A percentile compares a stretch with the other conserved stretches of the same genome.
phyloP scores from a whole-genome alignment of 2,113 vertebrate genomes.

The Cavia aperea region DNA sequence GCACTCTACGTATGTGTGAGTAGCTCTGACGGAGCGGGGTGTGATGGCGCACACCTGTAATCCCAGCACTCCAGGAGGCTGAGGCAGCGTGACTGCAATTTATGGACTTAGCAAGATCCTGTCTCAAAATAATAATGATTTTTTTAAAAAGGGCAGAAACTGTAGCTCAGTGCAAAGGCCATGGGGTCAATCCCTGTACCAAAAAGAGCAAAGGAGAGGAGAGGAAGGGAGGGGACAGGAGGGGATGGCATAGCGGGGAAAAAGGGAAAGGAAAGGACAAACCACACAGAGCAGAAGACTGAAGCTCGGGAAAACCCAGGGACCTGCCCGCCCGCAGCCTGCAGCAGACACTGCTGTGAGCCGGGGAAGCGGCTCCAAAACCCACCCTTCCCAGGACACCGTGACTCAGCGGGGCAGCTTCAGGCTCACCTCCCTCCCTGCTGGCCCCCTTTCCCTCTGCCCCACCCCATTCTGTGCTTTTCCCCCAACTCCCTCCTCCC shows the following conservation, averaged over 20 bases:
- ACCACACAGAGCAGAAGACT: background rate
- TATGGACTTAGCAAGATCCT: background rate
- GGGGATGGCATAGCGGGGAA: no score
- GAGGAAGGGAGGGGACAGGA: no score
- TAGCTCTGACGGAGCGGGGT: background rate
- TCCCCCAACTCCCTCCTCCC: background rate
- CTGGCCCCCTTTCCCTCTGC: background rate
- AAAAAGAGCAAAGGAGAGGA: background rate
- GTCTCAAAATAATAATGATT: background rate
- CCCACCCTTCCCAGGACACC: background rate
- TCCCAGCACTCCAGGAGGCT: background rate
- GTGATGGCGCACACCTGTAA: rapidly evolving
- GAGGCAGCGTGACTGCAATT: background rate
- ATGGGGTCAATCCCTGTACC: background rate
- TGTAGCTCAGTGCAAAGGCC: background rate
- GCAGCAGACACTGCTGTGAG: background rate
- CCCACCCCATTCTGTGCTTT: background rate
- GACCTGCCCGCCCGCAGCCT: background rate
- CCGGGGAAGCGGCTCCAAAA: background rate
- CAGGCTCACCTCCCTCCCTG: background rate
- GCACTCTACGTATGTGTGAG: rapidly evolving
- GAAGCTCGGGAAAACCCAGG: background rate
- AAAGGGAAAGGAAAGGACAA: background rate
- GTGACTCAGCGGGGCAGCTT: no score
- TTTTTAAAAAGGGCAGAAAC: no score